Evolutionary conservation across 2,113 vertebrate genomes (phyloP).

Genomic region (Hemiscyllium ocellatum): DNA sequence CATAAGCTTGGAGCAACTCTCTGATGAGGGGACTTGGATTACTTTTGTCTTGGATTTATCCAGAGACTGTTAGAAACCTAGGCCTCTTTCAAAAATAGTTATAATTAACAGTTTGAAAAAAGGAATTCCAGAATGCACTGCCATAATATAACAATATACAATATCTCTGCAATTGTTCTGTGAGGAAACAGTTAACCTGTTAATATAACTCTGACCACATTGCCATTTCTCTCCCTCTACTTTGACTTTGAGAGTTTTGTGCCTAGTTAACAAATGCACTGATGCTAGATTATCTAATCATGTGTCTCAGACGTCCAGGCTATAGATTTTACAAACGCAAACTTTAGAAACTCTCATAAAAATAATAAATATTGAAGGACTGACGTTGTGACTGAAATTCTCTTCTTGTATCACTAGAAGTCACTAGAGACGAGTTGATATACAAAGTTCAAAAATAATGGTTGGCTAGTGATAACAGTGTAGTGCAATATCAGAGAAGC

Average conservation of each 20-base stretch:
- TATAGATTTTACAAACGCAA: not conserved
- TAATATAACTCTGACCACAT: not conserved
- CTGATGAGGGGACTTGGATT: too few species aligned
- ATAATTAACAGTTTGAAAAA: not conserved
- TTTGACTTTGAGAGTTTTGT: not conserved
- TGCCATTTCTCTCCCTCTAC: not conserved
- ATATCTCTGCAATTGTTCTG: not conserved
- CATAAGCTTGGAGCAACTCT: too few species aligned
- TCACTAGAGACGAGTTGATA: not conserved
- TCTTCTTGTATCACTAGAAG: conserved; percentile 25
- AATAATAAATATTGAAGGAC: not conserved
- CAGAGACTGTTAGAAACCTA: not conserved
- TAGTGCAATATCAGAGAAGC: not conserved
- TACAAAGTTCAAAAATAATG: not conserved
- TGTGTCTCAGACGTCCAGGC: too few species aligned
- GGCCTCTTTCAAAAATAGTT: not conserved
- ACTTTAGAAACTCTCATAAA: not conserved
- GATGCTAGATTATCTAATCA: not conserved
- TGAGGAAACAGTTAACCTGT: not conserved
- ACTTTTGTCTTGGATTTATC: not conserved
- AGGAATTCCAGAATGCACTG: not conserved
- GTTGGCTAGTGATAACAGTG: not conserved
- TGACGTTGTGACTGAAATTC: not conserved
- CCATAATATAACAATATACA: not conserved
- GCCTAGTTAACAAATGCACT: not conserved